phyloP scores from a whole-genome alignment of 30 jellyfish, hydroid and myxozoan genomes.

The Hydractinia echinata region DNA sequence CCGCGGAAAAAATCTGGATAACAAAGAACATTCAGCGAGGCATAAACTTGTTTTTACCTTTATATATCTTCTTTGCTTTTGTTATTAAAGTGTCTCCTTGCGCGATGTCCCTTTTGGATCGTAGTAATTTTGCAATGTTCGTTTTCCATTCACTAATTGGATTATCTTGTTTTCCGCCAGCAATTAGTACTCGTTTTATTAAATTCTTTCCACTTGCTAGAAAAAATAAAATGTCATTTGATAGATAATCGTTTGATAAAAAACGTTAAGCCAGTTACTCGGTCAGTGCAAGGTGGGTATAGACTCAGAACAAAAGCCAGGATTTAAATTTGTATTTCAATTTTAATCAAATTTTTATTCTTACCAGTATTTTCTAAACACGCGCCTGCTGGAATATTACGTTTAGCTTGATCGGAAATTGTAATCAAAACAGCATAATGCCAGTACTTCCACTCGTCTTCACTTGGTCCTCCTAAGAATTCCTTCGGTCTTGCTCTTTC shows the following conservation, averaged over 20 bases:
- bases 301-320: neutral
- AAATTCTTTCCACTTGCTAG: constrained; percentile 69
- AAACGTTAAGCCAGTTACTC: neutral
- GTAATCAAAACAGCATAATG: constrained; percentile 74
- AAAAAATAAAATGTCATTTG: neutral
- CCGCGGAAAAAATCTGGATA: too few species aligned
- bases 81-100: constrained; percentile 16
- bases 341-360: neutral
- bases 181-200: constrained; percentile 56
- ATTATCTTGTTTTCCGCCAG: constrained; percentile 56
- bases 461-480: constrained; percentile 87
- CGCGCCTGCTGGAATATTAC: constrained; percentile 78
- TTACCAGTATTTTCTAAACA: constrained; percentile 83
- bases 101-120: constrained; percentile 36
- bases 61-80: constrained; percentile 39
- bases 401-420: constrained; percentile 66
- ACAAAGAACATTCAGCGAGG: too few species aligned
- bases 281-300: neutral
- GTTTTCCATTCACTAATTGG: constrained; percentile 78
- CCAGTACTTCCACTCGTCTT: constrained; percentile 74
- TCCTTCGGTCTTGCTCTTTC: constrained; percentile 67
- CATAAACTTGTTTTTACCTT: constrained; percentile 11
- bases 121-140: constrained; percentile 47
- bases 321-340: neutral
- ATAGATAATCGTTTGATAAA: neutral